Evolutionary conservation across 2,797 vertebrate species (phyloP).

Genomic region (Vipera latastei): DNA sequence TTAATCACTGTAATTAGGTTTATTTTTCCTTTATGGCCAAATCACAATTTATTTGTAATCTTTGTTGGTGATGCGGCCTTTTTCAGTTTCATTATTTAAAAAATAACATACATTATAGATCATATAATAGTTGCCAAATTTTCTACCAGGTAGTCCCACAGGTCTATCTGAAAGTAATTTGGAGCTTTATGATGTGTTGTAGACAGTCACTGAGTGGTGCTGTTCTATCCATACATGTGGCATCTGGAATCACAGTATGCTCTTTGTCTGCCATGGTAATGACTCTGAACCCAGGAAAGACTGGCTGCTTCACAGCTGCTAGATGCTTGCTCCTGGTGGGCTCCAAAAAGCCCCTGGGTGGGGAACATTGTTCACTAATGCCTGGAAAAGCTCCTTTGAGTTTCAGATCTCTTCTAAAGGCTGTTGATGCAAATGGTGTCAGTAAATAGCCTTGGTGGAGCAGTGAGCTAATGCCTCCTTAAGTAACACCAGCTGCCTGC

Average conservation of each 20-base stretch:
- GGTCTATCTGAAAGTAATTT: neutral
- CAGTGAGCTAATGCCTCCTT: too few species aligned
- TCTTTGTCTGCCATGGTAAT: neutral
- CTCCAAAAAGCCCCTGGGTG: neutral
- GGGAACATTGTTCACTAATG: neutral
- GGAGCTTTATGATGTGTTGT: neutral
- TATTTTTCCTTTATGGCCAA: neutral
- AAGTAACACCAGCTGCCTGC: too few species aligned
- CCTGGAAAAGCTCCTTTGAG: neutral
- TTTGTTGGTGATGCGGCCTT: neutral
- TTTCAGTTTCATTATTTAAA: neutral
- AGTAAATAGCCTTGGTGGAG: neutral
- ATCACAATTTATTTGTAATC: neutral
- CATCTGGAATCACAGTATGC: neutral
- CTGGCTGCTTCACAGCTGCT: neutral
- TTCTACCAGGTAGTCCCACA: neutral
- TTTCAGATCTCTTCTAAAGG: neutral
- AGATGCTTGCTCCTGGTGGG: neutral
- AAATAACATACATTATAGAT: neutral
- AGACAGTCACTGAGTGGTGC: neutral
- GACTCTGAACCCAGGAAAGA: neutral
- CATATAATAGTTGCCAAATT: neutral
- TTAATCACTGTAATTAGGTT: neutral
- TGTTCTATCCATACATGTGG: neutral
- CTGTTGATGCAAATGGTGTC: neutral